Evolutionary conservation across 2,113 vertebrate species (phyloP).

Genomic region (Dipodomys ordii): DNA sequence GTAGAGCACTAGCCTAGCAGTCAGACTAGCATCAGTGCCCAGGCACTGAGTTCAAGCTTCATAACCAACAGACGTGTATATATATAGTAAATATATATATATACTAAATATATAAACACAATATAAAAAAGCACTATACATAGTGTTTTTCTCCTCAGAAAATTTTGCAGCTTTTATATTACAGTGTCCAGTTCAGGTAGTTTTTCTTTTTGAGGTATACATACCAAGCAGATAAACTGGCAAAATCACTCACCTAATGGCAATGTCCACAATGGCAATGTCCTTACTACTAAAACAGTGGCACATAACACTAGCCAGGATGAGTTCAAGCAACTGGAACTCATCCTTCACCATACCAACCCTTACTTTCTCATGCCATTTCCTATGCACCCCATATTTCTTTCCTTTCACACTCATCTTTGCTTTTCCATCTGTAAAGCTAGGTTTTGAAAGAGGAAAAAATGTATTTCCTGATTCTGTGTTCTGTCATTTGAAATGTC

Average conservation of each 20-base stretch:
- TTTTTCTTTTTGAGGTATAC: not conserved
- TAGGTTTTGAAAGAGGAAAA: not conserved
- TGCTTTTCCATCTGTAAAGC: not conserved
- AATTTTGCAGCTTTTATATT: not conserved
- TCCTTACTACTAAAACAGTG: not conserved
- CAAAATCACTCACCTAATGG: not conserved
- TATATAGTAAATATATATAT: too few relatives aligned
- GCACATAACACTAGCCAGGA: not conserved
- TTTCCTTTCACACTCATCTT: not conserved
- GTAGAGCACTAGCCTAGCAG: too few relatives aligned
- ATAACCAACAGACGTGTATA: too few relatives aligned
- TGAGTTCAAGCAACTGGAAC: not conserved
- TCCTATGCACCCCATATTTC: not conserved
- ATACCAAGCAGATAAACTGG: not conserved
- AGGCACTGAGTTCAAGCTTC: too few relatives aligned
- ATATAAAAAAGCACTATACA: too few relatives aligned
- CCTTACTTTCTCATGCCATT: not conserved
- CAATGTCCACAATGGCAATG: not conserved
- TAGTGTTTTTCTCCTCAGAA: conserved; percentile 14
- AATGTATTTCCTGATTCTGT: not conserved
- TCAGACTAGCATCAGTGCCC: too few relatives aligned
- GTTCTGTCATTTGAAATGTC: conserved; percentile 33
- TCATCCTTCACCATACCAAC: not conserved
- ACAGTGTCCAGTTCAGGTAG: not conserved
- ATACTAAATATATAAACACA: too few relatives aligned